A percentile compares a stretch with the other conserved stretches of the same genome.
phyloP scores from a whole-genome alignment of 2,797 vertebrate species.

The Tokudaia muenninki region DNA sequence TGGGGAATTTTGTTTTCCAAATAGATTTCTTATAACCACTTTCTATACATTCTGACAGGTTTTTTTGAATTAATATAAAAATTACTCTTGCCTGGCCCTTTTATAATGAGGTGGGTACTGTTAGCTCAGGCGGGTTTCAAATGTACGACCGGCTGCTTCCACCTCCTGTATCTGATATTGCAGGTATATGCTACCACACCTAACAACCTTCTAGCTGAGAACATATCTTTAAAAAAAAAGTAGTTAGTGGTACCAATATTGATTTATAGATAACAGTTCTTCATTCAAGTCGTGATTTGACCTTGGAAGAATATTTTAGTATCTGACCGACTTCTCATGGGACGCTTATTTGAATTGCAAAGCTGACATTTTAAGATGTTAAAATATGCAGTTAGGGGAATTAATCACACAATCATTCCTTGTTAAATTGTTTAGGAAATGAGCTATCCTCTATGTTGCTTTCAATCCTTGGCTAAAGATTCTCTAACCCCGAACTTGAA shows the following conservation, averaged over 20 bases:
- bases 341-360: not conserved
- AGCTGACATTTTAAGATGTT: conserved; percentile 2
- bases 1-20: not conserved
- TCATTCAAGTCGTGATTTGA: not conserved
- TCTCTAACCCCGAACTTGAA: not conserved
- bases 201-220: not conserved
- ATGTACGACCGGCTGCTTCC: not conserved
- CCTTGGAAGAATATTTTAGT: not conserved
- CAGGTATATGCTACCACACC: not conserved
- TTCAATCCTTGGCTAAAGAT: not conserved
- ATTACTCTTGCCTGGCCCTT: not conserved
- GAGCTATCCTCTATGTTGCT: not conserved
- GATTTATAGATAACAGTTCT: not conserved
- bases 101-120: not conserved
- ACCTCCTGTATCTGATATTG: not conserved
- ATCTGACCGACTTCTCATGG: not conserved
- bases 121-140: not conserved
- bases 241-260: not conserved
- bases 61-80: not conserved
- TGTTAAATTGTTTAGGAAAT: not conserved
- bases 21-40: not conserved
- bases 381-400: not conserved
- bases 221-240: not conserved
- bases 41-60: not conserved
- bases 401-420: not conserved